phyloP scores from a whole-genome alignment of 1,140 invertebrate species.

The Drosophila athabasca region DNA sequence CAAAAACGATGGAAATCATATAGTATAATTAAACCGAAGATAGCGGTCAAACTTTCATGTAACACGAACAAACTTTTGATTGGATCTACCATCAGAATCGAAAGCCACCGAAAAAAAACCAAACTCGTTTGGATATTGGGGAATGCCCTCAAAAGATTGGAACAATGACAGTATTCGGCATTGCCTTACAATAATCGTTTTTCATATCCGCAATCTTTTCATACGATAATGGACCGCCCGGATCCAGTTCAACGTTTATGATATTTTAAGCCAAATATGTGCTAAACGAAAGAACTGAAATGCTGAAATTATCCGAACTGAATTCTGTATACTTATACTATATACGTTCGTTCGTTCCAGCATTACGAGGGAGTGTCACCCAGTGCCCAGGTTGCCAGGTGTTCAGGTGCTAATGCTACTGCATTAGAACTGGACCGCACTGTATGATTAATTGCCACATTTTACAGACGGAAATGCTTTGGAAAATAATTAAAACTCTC shows the following conservation, averaged over 20 bases:
- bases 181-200: conserved; percentile 43
- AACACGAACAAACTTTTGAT: conserved; percentile 15
- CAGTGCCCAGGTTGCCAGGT: conserved; percentile 14
- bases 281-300: conserved; percentile 25
- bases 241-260: conserved; percentile 32
- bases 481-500: not conserved
- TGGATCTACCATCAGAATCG: conserved; percentile 6
- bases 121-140: conserved; percentile 14
- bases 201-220: conserved; percentile 38
- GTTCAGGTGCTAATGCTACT: conserved; percentile 19
- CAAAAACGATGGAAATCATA: conserved; percentile 13
- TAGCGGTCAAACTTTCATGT: conserved; percentile 17
- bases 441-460: conserved; percentile 36
- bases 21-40: conserved; percentile 27
- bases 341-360: too few relatives aligned
- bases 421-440: conserved; percentile 12
- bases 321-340: conserved; percentile 14
- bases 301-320: conserved; percentile 6
- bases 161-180: conserved; percentile 30
- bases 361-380: conserved; percentile 23
- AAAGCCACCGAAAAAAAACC: conserved; percentile 2
- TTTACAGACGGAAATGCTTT: conserved; percentile 21
- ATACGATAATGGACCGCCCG: not conserved
- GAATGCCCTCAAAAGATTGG: conserved; percentile 21
- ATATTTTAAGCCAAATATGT: conserved; percentile 44